Evolutionary conservation across 2,888 invertebrate genomes (phyloP), one percentile per base, ranked within the genome.

Genomic region (Ormyrus thymus): DNA sequence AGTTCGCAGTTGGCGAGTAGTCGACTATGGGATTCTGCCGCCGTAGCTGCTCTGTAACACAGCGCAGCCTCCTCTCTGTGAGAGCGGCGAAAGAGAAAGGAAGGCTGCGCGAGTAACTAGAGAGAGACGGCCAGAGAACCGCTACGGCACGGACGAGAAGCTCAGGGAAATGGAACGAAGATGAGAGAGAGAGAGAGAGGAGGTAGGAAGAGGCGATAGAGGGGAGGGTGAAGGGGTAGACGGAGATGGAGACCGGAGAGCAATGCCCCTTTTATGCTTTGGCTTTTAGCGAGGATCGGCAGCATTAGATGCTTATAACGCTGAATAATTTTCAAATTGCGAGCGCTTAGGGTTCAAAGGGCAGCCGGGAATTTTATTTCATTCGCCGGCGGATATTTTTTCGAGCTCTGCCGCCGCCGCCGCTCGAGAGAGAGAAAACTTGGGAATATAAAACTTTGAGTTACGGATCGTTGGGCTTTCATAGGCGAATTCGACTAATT

Each of bases 201-300:
- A 15, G 65, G 72, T 77, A 77, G 61, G 55, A 65, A 29, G 29
- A 46, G 68, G 45, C 58, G 76, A 29, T 8, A 48, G 29, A 15
- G 55, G 9, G 6, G 6, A 5, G 50, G 62, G 71, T 62, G 79
- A 75, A 70, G 70, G 68, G 70, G 4, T 62, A 56, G 69, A 70
- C 58, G 64, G 64, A 70, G 50, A 69, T 9, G 15, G 43, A 56
- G 73, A 56, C 11, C 29, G 13, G 56, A 74, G 79, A 71, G 70
- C 79, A 71, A 76, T 79, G 79, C 72, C 79, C 79, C 72, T 79
- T 79, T 79, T 79, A 79, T 75, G 75, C 75, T 79, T 58, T n/a
- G 66, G 61, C 68, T 62, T 58, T 56, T 48, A 58, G 56, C 55
- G 29, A 29, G 29, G 29, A 29, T 29, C 29, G 29, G 29, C 29